Evolutionary conservation across 2,113 vertebrate species (phyloP).

Genomic region (Origma solitaria): DNA sequence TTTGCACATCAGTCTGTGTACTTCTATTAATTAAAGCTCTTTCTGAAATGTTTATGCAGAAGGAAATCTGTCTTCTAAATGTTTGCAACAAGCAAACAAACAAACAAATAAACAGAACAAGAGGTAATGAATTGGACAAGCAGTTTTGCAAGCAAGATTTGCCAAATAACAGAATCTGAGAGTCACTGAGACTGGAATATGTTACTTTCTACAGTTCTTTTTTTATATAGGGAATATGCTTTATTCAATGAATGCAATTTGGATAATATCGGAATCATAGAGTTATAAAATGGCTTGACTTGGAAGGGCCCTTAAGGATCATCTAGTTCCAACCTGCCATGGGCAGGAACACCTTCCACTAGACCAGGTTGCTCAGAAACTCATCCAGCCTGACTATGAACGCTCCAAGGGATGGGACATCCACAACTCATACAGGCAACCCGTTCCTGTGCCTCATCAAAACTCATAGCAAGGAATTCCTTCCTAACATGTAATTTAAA

Average conservation of each 20-base stretch:
- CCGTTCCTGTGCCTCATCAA: background rate
- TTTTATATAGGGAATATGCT: background rate
- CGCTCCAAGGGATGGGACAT: background rate
- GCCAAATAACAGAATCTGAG: background rate
- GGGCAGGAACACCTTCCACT: background rate
- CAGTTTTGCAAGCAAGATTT: background rate
- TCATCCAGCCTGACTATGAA: no score
- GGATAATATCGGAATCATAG: background rate
- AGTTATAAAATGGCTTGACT: background rate
- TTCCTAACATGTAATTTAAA: background rate
- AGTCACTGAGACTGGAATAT: background rate
- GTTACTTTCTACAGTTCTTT: background rate
- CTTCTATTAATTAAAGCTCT: slow-evolving; percentile 51
- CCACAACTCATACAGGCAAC: background rate
- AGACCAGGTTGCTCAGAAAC: background rate
- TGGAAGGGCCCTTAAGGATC: background rate
- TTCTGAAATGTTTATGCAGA: slow-evolving; percentile 21
- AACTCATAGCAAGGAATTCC: background rate
- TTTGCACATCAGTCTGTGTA: slow-evolving; percentile 30
- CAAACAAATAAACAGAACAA: slow-evolving; percentile 14
- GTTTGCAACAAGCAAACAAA: background rate
- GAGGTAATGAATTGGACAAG: background rate
- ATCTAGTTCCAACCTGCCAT: background rate
- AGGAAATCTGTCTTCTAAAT: slow-evolving; percentile 21
- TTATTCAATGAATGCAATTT: background rate